Evolutionary conservation across 1,140 invertebrate genomes (phyloP).

Genomic region (Brachionus calyciflorus): DNA sequence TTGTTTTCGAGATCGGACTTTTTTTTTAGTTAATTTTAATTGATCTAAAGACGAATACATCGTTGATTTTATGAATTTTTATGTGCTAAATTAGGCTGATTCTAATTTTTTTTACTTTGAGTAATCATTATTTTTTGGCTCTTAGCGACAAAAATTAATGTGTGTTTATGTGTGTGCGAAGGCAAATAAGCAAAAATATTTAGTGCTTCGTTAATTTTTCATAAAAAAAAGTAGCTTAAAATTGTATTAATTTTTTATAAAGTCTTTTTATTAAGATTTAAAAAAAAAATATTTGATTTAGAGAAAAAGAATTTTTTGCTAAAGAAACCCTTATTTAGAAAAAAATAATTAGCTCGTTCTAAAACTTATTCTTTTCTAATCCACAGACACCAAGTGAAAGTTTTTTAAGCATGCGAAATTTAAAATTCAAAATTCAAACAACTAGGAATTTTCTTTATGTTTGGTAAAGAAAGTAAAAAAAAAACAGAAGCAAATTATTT

Average conservation of each 20-base stretch:
- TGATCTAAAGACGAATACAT: slow-evolving; percentile 20
- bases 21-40: background rate
- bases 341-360: background rate
- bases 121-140: slow-evolving; percentile 16
- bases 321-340: background rate
- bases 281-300: background rate
- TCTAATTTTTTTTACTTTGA: background rate
- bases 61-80: background rate
- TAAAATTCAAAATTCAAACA: no score
- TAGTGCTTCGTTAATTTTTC: slow-evolving; percentile 37
- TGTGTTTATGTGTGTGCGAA: background rate
- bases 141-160: background rate
- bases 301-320: background rate
- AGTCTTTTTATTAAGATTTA: background rate
- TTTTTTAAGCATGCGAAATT: no score
- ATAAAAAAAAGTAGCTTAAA: background rate
- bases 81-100: background rate
- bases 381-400: no score
- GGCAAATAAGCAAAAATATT: slow-evolving; percentile 10
- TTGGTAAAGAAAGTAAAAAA: background rate
- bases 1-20: background rate
- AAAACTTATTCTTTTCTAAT: no score
- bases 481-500: slow-evolving; percentile 3
- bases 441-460: background rate
- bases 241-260: background rate